Evolutionary conservation across 2,888 invertebrate species (phyloP).

Genomic region (Agonopterix alstromeriana): DNA sequence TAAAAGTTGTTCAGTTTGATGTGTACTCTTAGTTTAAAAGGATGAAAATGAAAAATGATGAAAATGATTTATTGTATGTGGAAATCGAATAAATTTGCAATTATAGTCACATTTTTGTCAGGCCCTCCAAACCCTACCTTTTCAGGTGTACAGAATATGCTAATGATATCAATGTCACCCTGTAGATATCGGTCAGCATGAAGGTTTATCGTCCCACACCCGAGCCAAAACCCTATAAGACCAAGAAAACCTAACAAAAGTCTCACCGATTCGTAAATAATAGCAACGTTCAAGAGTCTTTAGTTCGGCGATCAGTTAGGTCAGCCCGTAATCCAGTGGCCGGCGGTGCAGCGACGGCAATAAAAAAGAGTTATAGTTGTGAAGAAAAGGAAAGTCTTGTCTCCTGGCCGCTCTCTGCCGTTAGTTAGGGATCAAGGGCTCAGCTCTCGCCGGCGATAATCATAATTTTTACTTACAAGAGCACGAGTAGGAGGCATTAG

Average conservation of each 20-base stretch:
- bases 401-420: conserved; percentile 38
- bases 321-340: conserved; percentile 64
- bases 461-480: conserved; percentile 77
- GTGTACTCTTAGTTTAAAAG: too few relatives aligned
- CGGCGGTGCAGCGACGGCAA: conserved; percentile 51
- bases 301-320: conserved; percentile 53
- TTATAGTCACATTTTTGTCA: too few relatives aligned
- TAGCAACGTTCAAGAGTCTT: conserved; percentile 36
- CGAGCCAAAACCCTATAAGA: background rate
- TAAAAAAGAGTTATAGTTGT: conserved; percentile 77
- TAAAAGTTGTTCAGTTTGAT: too few relatives aligned
- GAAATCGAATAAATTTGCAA: too few relatives aligned
- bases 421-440: conserved; percentile 74
- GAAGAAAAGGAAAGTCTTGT: conserved; percentile 70
- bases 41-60: too few relatives aligned
- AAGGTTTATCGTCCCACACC: too few relatives aligned
- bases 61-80: too few relatives aligned
- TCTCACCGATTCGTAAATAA: conserved; percentile 37
- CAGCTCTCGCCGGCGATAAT: conserved; percentile 70
- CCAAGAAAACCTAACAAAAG: background rate
- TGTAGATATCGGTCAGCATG: too few relatives aligned
- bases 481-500: conserved; percentile 62
- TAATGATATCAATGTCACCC: too few relatives aligned
- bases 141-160: too few relatives aligned
- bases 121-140: too few relatives aligned